These are phyloP conservation scores for Anoplolepis gracilipes DNA, from an alignment of 1,140 invertebrate species.

Conservation along the genomic window DNA sequence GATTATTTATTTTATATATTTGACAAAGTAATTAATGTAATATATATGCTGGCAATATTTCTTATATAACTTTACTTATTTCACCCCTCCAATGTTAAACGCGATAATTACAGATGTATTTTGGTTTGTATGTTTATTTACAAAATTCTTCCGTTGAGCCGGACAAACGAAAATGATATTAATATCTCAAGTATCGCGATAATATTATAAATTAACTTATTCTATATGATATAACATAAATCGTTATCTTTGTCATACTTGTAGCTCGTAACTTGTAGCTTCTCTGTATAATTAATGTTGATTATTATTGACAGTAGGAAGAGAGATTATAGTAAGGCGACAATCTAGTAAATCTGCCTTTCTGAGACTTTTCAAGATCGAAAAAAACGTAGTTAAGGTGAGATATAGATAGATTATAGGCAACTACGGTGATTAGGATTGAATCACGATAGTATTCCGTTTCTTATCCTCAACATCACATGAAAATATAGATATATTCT, in stretches of 20 bases:
- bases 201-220: neutral
- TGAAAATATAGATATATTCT: neutral
- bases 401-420: slow-evolving; percentile 77
- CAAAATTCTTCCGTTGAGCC: neutral
- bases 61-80: neutral
- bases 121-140: neutral
- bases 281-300: neutral
- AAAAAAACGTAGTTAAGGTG: too few species aligned
- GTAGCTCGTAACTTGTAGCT: too few species aligned
- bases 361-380: neutral
- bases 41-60: neutral
- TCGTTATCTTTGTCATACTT: neutral
- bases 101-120: neutral
- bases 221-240: neutral
- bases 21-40: neutral
- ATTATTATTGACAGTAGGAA: slow-evolving; percentile 9
- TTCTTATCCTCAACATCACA: neutral
- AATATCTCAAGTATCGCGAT: neutral
- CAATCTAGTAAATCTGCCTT: neutral
- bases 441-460: slow-evolving; percentile 66
- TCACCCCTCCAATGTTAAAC: neutral
- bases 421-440: slow-evolving; percentile 81
- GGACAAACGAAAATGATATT: neutral
- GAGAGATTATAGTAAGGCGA: slow-evolving; percentile 19
- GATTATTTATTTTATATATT: neutral